These are phyloP conservation scores for Omphaloscelis lunosa DNA, from an alignment of 2,888 invertebrate genomes.

Conservation along the genomic window DNA sequence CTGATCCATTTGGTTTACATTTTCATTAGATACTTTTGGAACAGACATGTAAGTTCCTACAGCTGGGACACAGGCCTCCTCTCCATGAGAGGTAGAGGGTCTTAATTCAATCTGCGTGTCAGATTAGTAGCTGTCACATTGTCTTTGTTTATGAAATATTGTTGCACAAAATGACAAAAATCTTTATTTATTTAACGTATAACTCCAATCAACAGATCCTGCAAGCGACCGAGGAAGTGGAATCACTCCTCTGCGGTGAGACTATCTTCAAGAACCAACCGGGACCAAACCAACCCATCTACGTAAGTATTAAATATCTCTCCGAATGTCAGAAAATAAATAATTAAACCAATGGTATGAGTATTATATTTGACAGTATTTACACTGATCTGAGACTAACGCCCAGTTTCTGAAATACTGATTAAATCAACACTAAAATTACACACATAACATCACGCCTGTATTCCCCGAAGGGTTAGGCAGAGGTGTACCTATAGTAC, in stretches of 20 bases:
- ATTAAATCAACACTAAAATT: neutral
- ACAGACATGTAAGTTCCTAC: too few species aligned
- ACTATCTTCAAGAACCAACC: constrained; percentile 96
- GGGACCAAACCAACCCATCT: constrained; percentile 98
- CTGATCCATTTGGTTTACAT: too few species aligned
- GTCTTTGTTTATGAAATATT: neutral
- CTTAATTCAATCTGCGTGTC: too few species aligned
- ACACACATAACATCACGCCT: too few species aligned
- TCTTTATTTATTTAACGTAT: neutral
- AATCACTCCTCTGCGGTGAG: constrained; percentile 88
- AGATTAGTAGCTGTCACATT: neutral
- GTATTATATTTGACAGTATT: neutral
- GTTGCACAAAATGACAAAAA: neutral
- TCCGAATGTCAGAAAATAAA: neutral
- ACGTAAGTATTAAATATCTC: constrained; percentile 91
- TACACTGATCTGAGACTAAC: neutral
- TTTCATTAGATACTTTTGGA: too few species aligned
- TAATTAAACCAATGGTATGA: neutral
- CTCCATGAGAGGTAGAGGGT: too few species aligned
- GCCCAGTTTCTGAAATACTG: neutral
- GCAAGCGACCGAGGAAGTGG: constrained; percentile 83
- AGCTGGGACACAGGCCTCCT: too few species aligned
- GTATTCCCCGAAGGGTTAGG: too few species aligned
- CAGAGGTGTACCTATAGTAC: too few species aligned
- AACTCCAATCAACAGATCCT: constrained; percentile 74